These are phyloP conservation scores for Pygoscelis adeliae DNA, from an alignment of 2,113 vertebrate species.

Conservation along the genomic window DNA sequence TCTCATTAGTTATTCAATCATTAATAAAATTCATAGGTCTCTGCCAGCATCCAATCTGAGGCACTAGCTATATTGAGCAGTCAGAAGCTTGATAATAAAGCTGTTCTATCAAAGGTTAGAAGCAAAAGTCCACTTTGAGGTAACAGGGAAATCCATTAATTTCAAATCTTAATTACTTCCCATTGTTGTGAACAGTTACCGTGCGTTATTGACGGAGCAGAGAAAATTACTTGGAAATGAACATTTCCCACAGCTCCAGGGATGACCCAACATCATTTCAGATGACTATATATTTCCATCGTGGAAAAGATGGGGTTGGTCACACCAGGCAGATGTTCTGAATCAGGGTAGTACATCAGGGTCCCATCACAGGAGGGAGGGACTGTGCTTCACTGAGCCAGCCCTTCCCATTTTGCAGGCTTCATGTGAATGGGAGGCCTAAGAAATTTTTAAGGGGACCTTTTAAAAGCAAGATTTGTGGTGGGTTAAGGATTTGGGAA, in stretches of 20 bases:
- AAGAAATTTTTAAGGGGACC: neutral
- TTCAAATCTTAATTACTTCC: neutral
- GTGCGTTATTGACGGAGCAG: neutral
- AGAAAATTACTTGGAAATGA: neutral
- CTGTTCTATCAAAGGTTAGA: neutral
- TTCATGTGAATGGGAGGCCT: neutral
- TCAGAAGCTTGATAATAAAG: neutral
- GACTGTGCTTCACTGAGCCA: neutral
- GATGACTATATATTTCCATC: neutral
- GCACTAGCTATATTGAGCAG: neutral
- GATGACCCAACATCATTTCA: neutral
- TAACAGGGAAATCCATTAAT: neutral
- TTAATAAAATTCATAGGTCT: conserved; percentile 27
- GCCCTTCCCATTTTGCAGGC: neutral
- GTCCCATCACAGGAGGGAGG: fast-evolving
- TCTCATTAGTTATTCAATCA: conserved; percentile 19
- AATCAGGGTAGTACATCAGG: neutral
- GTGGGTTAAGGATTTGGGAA: neutral
- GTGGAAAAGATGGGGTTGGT: neutral
- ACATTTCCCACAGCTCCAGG: neutral
- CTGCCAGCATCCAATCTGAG: neutral
- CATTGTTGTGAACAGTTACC: neutral
- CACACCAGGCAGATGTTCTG: neutral
- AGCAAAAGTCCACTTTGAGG: neutral
- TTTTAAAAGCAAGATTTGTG: neutral